Evolutionary conservation across 2,113 vertebrate genomes (phyloP).

Genomic region (Paramisgurnus dabryanus): DNA sequence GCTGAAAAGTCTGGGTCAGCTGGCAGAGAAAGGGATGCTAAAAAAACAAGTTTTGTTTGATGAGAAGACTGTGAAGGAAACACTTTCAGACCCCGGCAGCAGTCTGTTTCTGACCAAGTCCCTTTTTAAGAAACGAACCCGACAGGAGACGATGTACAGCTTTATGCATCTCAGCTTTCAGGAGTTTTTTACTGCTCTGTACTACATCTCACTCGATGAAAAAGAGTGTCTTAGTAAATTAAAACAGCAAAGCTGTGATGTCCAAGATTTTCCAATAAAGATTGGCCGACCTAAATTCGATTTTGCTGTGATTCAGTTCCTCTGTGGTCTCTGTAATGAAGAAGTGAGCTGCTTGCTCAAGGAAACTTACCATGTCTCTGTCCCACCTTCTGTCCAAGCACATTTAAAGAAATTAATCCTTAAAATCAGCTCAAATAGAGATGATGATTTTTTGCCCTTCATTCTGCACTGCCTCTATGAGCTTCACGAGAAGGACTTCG

Average conservation of each 20-base stretch:
- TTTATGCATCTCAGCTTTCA: too few species aligned
- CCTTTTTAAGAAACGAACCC: too few species aligned
- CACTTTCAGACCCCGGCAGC: neutral
- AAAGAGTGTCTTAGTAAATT: conserved; percentile 15
- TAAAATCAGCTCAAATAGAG: neutral
- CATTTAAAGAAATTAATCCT: conserved; percentile 36
- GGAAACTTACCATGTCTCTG: neutral
- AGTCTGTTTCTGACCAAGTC: conserved; percentile 19
- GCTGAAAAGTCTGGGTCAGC: conserved; percentile 29
- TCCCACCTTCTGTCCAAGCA: neutral
- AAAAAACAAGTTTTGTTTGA: conserved; percentile 33
- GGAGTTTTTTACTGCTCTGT: too few species aligned
- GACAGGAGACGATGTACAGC: too few species aligned
- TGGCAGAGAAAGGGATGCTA: conserved; percentile 23
- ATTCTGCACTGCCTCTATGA: conserved; percentile 43
- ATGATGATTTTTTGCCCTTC: neutral
- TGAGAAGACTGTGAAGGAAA: neutral
- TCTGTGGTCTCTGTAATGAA: conserved; percentile 35
- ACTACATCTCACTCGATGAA: too few species aligned
- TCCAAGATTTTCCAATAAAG: conserved; percentile 12
- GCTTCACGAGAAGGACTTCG: conserved; percentile 1
- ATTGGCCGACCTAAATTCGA: neutral
- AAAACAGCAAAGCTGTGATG: neutral
- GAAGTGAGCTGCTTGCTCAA: neutral
- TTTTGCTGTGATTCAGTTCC: conserved; percentile 28